Evolutionary conservation across 2,888 invertebrate species (phyloP), one percentile per base, ranked within the genome.

Genomic region (Sericinus montela): DNA sequence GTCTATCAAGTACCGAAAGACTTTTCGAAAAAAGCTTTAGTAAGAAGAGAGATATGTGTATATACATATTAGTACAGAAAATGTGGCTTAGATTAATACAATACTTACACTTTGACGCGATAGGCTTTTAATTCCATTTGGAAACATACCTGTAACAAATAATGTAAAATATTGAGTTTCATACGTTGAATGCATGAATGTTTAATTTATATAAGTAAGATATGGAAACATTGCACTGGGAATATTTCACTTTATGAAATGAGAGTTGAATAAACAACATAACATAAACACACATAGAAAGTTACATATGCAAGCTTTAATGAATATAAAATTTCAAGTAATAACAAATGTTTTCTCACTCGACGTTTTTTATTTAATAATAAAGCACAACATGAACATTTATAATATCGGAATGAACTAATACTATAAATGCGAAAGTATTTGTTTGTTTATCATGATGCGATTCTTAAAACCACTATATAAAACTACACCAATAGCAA

Each of bases 111-210:
- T 32, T 32, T 19, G 19, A 19, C 7, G 11, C 6, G 6, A 6
- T 9, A 32, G 14, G 15, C 15, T 15, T 35, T 10, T 8, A 35
- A 35, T 15, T 9, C 3, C 5, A 10, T 25, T 16, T 7, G 14
- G 1, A 42, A 42, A 37, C 39, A 35, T 49, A 49, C 48, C 48
- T 49, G 48, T 29, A 49, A 48, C 43, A 49, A 38, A 38, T 3
- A n/a, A 44, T 14, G 11, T n/a, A 32, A 34, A 49, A 14, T 28
- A 32, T 44, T 43, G 28, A 23, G 4, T 32, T 38, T 19, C 11
- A 45, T 30, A 19, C 14, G 32, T 10, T 36, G 5, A 32, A 37
- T 25, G 25, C 10, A 37, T 36, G 29, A 29, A 30, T 36, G 15
- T 34, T 43, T 29, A 29, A 35, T 28, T 47, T 39, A 28, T 44